phyloP scores from a whole-genome alignment of 2,888 invertebrate genomes.

The Reticulitermes lucifugus region DNA sequence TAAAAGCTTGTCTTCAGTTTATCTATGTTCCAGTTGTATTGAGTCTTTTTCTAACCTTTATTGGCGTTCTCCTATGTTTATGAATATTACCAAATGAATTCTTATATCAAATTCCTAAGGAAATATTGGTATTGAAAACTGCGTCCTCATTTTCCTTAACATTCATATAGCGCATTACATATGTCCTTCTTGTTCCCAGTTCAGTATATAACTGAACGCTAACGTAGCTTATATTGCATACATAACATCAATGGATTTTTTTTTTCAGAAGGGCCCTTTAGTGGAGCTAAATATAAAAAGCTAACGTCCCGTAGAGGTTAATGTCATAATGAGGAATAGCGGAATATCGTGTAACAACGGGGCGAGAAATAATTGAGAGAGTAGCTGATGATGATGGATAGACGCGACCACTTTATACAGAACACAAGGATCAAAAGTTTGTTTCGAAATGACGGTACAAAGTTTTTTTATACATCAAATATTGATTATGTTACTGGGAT shows the following conservation, averaged over 20 bases:
- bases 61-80: too few species aligned
- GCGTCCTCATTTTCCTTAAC: background rate
- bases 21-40: too few species aligned
- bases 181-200: background rate
- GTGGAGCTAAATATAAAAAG: constrained; percentile 40
- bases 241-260: constrained; percentile 49
- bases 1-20: too few species aligned
- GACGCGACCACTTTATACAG: constrained; percentile 20
- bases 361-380: constrained; percentile 30
- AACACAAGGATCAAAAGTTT: constrained; percentile 3
- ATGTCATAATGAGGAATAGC: constrained; percentile 36
- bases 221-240: constrained; percentile 46
- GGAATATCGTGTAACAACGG: constrained; percentile 26
- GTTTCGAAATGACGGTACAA: background rate
- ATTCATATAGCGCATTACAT: background rate
- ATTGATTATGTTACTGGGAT: background rate
- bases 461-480: background rate
- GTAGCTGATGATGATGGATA: constrained; percentile 29
- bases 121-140: too few species aligned
- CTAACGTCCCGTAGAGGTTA: constrained; percentile 18
- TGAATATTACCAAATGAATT: too few species aligned
- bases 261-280: constrained; percentile 34
- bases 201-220: constrained; percentile 32
- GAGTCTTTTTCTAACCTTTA: too few species aligned
- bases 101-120: too few species aligned